A percentile compares a stretch with the other conserved stretches of the same genome.
Conservation (phyloP, 2,888 invertebrate genomes). For the Patella ulyssiponensis region DNA sequence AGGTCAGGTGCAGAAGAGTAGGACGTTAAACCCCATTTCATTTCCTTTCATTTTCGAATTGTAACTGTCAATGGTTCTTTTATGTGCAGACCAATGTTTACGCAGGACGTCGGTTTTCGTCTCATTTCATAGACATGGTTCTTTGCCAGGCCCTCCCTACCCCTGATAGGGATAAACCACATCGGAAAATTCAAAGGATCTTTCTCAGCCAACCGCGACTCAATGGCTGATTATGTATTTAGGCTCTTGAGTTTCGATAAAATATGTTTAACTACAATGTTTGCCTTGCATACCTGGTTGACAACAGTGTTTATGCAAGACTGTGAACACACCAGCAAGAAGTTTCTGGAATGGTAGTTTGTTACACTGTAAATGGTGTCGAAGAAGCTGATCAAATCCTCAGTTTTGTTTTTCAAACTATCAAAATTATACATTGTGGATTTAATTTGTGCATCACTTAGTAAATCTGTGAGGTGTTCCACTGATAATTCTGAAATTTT, state of each 20-base stretch:
- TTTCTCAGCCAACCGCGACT: no score
- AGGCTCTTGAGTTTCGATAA: neutral
- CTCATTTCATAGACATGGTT: no score
- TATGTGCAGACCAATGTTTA: neutral
- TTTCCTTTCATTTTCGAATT: no score
- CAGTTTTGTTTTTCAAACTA: neutral
- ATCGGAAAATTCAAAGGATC: no score
- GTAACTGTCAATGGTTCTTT: neutral
- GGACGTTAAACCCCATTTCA: no score
- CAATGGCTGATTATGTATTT: no score
- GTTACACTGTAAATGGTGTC: neutral
- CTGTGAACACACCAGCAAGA: neutral
- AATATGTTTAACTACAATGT: neutral
- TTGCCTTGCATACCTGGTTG: neutral
- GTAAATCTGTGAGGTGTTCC: neutral
- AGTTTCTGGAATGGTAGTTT: neutral
- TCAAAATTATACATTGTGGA: constrained; percentile 3
- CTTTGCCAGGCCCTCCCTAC: no score
- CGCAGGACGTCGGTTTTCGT: neutral
- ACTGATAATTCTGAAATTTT: neutral
- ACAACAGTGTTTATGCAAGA: neutral
- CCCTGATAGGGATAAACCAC: no score
- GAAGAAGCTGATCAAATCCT: neutral
- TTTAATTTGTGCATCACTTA: neutral
- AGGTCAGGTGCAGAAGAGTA: no score